Evolutionary conservation across 1,140 invertebrate species (phyloP), one percentile per base, ranked within the genome.

Genomic region (Adelges cooleyi): DNA sequence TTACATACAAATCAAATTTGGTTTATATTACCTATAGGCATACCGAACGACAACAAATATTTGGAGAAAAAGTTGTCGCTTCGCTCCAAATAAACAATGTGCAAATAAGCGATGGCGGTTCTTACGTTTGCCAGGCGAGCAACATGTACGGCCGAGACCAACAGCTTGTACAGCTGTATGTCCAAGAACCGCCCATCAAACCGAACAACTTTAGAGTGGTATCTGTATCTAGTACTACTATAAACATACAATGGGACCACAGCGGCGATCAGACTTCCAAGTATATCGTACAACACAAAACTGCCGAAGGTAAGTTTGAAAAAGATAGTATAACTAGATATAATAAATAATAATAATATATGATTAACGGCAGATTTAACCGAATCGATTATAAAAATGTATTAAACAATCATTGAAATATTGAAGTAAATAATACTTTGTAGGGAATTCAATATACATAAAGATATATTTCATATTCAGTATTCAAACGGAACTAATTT

Each of bases 141-240:
- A 93, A 93, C 76, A 77, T 84, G 27, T 88, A 88, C 71, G 90
- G 90, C 9, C 82, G 82, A 67, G 89, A 92, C 73, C 86, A 90
- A 71, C 86, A 90, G 70, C 76, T 85, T 29, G 86, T 90, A 33
- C 85, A 89, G 70, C 75, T 93, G 9, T 78, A 86, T 54, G 89
- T 92, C 0, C 87, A 91, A 81, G 66, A 67, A 42, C 85, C 84
- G 11, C 87, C 87, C 1, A 80, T 84, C 70, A 80, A 84, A 36
- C 86, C 87, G 1, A 79, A 76, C 62, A 79, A 82, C 44, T 70
- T 89, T 36, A 83, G 86, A 71, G 80, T 86, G 20, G 79, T 82
- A 3, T 83, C 85, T 77, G 78, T 84, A 1, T 81, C 80, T 27
- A 88, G 86, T 70, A 78, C 85, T 15, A 82, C 81, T 29, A 81